These are phyloP conservation scores for Cyprinus carpio DNA, from an alignment of 2,113 vertebrate genomes.

Conservation along the genomic window DNA sequence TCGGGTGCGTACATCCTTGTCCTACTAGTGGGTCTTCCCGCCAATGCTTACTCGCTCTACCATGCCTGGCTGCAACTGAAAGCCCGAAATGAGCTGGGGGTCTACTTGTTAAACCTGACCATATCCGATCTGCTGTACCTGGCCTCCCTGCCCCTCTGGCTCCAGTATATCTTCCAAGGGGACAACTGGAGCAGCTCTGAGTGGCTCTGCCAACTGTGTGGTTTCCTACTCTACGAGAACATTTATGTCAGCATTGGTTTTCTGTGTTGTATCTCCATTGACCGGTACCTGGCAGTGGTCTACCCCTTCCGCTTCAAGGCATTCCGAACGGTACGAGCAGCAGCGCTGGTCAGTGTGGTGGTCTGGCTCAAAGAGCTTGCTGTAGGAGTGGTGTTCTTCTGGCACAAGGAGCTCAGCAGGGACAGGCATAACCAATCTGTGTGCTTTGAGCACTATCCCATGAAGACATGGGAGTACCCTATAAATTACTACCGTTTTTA, in stretches of 20 bases:
- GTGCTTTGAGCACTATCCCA: conserved; percentile 97
- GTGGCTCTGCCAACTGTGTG: conserved; percentile 88
- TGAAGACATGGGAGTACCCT: conserved; percentile 81
- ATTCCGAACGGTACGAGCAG: conserved; percentile 84
- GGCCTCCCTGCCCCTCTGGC: conserved; percentile 93
- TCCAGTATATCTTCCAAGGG: conserved; percentile 90
- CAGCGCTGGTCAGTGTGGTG: conserved; percentile 73
- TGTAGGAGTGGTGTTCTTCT: conserved; percentile 81
- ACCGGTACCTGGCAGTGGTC: conserved; percentile 92
- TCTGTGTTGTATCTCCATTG: conserved; percentile 94
- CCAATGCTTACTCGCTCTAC: conserved; percentile 89
- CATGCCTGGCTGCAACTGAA: conserved; percentile 90
- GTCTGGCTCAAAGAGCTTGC: conserved; percentile 91
- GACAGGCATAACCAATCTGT: conserved; percentile 79
- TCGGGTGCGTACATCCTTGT: conserved; percentile 85
- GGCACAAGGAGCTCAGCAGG: conserved; percentile 75
- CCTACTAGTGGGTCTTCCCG: conserved; percentile 85
- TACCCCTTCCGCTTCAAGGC: conserved; percentile 84
- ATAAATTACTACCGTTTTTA: conserved; percentile 92
- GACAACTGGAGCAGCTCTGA: conserved; percentile 87
- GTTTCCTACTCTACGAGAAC: conserved; percentile 94
- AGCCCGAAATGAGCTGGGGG: conserved; percentile 88
- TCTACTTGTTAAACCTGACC: conserved; percentile 93
- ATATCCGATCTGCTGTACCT: conserved; percentile 91
- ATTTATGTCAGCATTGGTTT: conserved; percentile 97